These are phyloP conservation scores for Aptenodytes patagonicus DNA, from an alignment of 2,113 vertebrate species.

Conservation along the genomic window DNA sequence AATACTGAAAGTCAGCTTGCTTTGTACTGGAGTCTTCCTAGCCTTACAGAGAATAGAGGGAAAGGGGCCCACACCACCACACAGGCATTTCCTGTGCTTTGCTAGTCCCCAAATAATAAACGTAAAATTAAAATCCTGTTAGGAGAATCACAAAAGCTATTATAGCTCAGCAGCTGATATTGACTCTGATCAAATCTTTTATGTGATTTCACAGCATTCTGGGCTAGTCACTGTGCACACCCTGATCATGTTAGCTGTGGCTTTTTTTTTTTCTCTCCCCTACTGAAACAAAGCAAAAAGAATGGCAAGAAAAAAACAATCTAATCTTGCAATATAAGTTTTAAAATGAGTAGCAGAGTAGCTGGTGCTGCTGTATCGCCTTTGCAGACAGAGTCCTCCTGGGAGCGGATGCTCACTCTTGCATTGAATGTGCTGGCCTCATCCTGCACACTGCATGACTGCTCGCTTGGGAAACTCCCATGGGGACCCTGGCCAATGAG, in stretches of 20 bases:
- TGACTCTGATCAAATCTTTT: slow-evolving; percentile 64
- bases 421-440: neutral
- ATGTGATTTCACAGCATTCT: slow-evolving; percentile 62
- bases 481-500: rapidly evolving
- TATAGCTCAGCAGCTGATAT: slow-evolving; percentile 29
- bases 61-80: neutral
- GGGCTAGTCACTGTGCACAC: neutral
- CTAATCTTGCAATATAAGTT: neutral
- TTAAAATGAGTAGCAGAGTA: neutral
- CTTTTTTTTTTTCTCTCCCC: neutral
- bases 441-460: neutral
- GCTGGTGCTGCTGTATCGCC: neutral
- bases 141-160: slow-evolving; percentile 68
- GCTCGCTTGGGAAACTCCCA: neutral
- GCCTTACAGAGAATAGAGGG: neutral
- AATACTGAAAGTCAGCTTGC: slow-evolving; percentile 9
- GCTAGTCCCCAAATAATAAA: slow-evolving; percentile 68
- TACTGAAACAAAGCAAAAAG: neutral
- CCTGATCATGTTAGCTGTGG: slow-evolving; percentile 12
- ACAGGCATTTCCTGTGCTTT: neutral
- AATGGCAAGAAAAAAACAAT: neutral
- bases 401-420: neutral
- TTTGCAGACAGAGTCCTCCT: neutral
- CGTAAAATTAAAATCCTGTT: slow-evolving; percentile 75
- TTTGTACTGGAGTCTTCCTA: slow-evolving; percentile 17